These are phyloP conservation scores for Acleris holmiana DNA, from an alignment of 2,888 invertebrate species.

Conservation along the genomic window DNA sequence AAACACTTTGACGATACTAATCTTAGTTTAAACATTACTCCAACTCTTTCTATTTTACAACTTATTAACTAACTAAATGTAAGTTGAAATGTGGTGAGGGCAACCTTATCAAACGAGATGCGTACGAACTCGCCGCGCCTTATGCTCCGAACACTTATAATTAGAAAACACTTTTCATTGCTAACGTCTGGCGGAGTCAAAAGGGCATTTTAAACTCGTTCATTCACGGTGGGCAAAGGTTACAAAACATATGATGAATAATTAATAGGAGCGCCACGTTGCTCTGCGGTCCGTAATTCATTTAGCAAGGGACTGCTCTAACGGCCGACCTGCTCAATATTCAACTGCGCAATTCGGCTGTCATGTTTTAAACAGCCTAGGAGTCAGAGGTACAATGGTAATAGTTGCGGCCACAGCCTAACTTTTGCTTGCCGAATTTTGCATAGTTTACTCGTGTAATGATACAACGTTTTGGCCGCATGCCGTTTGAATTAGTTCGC, in stretches of 20 bases:
- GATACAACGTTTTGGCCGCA: slow-evolving; percentile 17
- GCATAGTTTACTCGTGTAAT: slow-evolving; percentile 20
- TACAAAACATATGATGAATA: slow-evolving; percentile 62
- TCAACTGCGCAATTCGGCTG: slow-evolving; percentile 30
- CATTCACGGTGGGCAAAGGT: slow-evolving; percentile 39
- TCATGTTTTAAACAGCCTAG: slow-evolving; percentile 9
- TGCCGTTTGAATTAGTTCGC: slow-evolving; percentile 13
- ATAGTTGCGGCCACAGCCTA: slow-evolving; percentile 20
- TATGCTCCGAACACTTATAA: not conserved
- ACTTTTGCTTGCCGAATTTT: slow-evolving; percentile 19
- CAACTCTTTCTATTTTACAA: too few relatives aligned
- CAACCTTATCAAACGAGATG: too few relatives aligned
- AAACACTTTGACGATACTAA: too few relatives aligned
- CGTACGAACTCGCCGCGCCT: too few relatives aligned
- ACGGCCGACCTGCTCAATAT: slow-evolving; percentile 44
- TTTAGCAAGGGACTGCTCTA: slow-evolving; percentile 47
- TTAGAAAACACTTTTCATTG: slow-evolving; percentile 8
- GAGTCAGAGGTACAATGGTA: slow-evolving; percentile 7
- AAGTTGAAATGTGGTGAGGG: too few relatives aligned
- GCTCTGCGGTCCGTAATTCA: slow-evolving; percentile 62
- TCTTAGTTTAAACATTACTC: too few relatives aligned
- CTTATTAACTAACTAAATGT: too few relatives aligned
- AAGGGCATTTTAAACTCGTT: slow-evolving; percentile 18
- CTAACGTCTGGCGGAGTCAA: not conserved
- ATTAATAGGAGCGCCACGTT: slow-evolving; percentile 54